Conservation (phyloP, 2,888 invertebrate species). For the Nephrotoma guestfalica region DNA sequence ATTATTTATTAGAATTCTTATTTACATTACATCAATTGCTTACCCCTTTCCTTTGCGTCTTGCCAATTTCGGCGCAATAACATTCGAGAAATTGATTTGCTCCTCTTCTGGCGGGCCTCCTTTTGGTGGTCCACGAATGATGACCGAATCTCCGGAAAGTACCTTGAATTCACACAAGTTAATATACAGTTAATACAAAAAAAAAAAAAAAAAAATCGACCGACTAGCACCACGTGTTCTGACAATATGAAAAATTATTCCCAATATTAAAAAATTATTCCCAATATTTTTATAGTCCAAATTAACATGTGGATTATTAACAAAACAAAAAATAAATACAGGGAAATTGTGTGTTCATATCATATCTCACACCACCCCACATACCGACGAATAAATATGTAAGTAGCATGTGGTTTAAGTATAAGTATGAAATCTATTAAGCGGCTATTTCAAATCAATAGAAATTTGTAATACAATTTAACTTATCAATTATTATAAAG, state of each 20-base stretch:
- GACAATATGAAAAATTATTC: background rate
- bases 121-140: constrained; percentile 71
- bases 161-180: constrained; percentile 42
- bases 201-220: too few species aligned
- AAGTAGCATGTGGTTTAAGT: too few species aligned
- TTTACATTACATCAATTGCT: background rate
- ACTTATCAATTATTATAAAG: background rate
- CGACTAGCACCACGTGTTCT: background rate
- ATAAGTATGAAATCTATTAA: background rate
- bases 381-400: background rate
- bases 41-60: constrained; percentile 37
- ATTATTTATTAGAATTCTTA: background rate
- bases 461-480: background rate
- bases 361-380: background rate
- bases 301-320: background rate
- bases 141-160: constrained; percentile 88
- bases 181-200: background rate
- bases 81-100: constrained; percentile 77
- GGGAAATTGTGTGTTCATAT: background rate
- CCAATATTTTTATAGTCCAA: background rate
- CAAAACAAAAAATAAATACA: background rate
- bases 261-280: background rate
- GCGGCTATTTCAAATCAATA: background rate
- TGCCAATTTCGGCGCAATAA: constrained; percentile 84
- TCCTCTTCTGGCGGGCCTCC: constrained; percentile 86